phyloP scores from a whole-genome alignment of 2,113 vertebrate species.

The Hydrochoerus hydrochaeris region DNA sequence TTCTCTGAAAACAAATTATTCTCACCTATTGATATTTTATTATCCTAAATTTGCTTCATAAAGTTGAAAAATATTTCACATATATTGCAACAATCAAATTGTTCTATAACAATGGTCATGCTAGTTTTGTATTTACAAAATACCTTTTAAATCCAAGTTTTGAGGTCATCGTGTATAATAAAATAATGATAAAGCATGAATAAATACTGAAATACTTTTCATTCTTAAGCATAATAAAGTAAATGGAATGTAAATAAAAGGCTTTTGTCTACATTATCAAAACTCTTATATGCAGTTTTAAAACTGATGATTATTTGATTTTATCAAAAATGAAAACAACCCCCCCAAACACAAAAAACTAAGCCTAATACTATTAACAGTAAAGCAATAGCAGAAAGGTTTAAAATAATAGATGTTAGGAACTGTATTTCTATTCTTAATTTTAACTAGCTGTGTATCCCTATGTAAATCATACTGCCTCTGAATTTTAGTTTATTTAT shows the following conservation, averaged over 20 bases:
- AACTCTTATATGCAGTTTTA: neutral
- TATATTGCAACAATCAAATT: neutral
- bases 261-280: neutral
- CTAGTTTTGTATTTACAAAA: neutral
- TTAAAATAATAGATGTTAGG: neutral
- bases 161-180: neutral
- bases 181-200: neutral
- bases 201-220: neutral
- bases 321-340: neutral
- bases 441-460: neutral
- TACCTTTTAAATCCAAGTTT: neutral
- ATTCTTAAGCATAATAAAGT: neutral
- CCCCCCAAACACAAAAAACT: neutral
- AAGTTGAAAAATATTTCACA: neutral
- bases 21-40: neutral
- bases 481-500: slow-evolving; percentile 13
- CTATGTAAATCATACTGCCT: neutral
- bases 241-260: neutral
- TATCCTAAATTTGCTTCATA: neutral
- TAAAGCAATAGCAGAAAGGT: neutral
- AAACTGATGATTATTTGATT: neutral
- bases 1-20: neutral
- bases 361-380: neutral
- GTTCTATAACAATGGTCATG: neutral
- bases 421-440: neutral